Conservation (phyloP, 2,797 vertebrate genomes). For the Glyptemys insculpta region DNA sequence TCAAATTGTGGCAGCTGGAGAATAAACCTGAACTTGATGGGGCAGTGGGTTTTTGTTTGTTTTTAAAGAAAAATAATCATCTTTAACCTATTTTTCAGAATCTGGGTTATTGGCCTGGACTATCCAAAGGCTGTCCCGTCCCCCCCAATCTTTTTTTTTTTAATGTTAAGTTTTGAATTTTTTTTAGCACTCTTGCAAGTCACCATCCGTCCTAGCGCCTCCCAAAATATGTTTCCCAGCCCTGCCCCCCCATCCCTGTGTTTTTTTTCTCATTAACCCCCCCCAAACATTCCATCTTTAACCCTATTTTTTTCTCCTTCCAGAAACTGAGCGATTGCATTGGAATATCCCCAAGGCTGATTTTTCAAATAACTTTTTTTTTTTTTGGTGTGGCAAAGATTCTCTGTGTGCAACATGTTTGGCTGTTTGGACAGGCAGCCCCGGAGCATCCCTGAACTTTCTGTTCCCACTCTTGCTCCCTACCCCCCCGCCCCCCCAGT, state of each 20-base stretch:
- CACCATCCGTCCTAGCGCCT: not conserved
- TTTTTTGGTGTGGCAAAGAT: not conserved
- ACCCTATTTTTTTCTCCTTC: not conserved
- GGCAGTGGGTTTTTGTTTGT: not conserved
- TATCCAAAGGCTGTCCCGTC: not conserved
- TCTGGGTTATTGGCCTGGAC: not conserved
- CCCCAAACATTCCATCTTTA: not conserved
- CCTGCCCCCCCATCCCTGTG: not conserved
- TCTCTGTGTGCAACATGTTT: conserved; percentile 27
- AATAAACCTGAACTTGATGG: not conserved
- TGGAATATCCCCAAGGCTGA: not conserved
- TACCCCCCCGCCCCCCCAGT: conserved; percentile 60
- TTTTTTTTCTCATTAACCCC: not conserved
- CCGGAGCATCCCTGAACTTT: conserved; percentile 73
- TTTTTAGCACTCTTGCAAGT: not conserved
- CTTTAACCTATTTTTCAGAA: not conserved
- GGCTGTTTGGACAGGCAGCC: conserved; percentile 5
- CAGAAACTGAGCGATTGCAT: not conserved
- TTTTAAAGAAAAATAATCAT: too few species aligned
- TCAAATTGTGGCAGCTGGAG: not conserved
- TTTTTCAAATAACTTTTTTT: not conserved
- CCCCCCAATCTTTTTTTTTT: not conserved
- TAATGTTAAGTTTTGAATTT: not conserved
- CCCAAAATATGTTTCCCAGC: not conserved
- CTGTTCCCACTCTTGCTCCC: conserved; percentile 75